A percentile compares a stretch with the other conserved stretches of the same genome.
Evolutionary conservation across 2,888 invertebrate species (phyloP).

Genomic region (Scrobipalpa atriplicella): DNA sequence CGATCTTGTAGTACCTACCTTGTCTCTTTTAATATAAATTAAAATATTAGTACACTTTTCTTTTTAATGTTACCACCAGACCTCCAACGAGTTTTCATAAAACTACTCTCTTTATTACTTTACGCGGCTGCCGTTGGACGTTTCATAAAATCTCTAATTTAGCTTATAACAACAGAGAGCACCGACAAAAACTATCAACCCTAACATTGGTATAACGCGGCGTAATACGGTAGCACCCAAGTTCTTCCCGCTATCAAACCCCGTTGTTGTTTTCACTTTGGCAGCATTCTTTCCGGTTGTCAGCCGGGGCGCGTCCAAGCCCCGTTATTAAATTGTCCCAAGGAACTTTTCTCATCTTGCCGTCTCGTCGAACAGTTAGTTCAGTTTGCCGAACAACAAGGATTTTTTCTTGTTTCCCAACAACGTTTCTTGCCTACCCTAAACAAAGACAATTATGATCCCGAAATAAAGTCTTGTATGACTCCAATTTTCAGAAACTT

Average conservation of each 20-base stretch:
- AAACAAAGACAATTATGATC: slow-evolving; percentile 23
- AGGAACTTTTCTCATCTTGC: slow-evolving; percentile 72
- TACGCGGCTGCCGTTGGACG: neutral
- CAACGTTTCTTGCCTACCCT: slow-evolving; percentile 20
- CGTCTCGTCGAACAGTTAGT: slow-evolving; percentile 43
- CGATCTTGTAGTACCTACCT: no score
- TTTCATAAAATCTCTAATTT: slow-evolving; percentile 3
- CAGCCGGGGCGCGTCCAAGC: slow-evolving; percentile 52
- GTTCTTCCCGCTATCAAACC: slow-evolving; percentile 27
- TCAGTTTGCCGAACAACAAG: slow-evolving; percentile 46
- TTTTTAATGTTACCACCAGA: neutral
- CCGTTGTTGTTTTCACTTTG: slow-evolving; percentile 48
- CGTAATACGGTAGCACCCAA: slow-evolving; percentile 33
- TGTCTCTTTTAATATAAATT: no score
- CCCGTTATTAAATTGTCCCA: slow-evolving; percentile 74
- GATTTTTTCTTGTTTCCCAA: slow-evolving; percentile 46
- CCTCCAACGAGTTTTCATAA: neutral
- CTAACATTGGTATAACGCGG: slow-evolving; percentile 30
- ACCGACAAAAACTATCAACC: slow-evolving; percentile 28
- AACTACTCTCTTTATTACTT: neutral
- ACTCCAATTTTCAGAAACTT: neutral
- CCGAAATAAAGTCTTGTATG: neutral
- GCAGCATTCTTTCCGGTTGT: slow-evolving; percentile 51
- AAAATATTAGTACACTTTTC: no score
- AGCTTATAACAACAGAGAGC: slow-evolving; percentile 13